Evolutionary conservation across 2,797 vertebrate genomes (phyloP), one percentile per base, ranked within the genome.

Genomic region (Sciurus carolinensis): DNA sequence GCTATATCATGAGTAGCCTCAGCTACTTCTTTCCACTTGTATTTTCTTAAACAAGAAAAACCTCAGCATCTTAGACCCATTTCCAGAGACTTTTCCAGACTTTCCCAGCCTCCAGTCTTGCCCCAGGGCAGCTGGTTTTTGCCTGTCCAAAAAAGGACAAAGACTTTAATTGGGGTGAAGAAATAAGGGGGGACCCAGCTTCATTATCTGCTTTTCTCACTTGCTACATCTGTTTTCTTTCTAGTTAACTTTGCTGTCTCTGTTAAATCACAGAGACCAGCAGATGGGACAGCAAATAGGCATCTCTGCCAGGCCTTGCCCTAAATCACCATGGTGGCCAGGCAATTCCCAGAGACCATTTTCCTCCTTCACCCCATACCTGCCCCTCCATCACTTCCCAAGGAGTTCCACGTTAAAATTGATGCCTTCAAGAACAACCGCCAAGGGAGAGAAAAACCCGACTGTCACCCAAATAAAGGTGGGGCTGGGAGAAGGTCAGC

Each of bases 371-470:
- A 76, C n/a, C 57, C 82, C 17, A 6, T 22, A 42, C 36, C 85
- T 76, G 47, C 33, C 36, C 94, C 33, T 72, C 85, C 20, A n/a
- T 26, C 67, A 44, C 22, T 62, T 93, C 76, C 47, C 30, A 20
- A 98, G 93, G 95, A 95, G 96, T 75, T 95, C 97, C 97, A 96
- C 96, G 90, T 93, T 96, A 96, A 98, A 98, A 98, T 97, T 97
- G 98, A 98, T 97, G 95, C 94, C 97, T 98, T 98, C 98, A 98
- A 98, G 97, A 98, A 97, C 93, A 98, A 97, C 76, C 97, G 96
- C 95, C 97, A 98, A 96, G 97, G 96, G 96, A 98, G 90, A 97
- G 97, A 96, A 91, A 64, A 97, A 98, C 89, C 97, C 96, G 96
- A 98, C 97, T 96, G 95, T 87, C 95, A 90, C 95, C 62, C 39